Conservation (phyloP, 2,888 invertebrate genomes). For the Pterostichus niger region DNA sequence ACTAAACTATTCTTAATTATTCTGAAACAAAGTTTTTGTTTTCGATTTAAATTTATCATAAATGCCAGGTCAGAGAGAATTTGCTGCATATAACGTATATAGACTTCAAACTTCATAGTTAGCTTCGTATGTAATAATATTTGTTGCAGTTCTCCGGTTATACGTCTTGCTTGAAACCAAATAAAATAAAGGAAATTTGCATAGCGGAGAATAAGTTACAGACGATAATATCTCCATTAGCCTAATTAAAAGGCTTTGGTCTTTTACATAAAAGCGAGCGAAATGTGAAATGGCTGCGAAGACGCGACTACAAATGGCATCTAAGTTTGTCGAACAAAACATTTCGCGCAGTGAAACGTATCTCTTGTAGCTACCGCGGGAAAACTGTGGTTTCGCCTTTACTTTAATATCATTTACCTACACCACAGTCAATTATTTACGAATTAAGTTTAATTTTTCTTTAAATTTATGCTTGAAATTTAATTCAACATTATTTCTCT, state of each 20-base stretch:
- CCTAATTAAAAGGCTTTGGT: conserved; percentile 54
- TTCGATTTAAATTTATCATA: too few species aligned
- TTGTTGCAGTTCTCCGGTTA: background rate
- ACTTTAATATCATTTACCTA: conserved; percentile 15
- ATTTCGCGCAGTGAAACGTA: conserved; percentile 8
- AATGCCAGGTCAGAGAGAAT: too few species aligned
- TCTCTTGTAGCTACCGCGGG: conserved; percentile 2
- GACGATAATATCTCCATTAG: conserved; percentile 60
- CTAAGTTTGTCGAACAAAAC: conserved; percentile 20
- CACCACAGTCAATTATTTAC: background rate
- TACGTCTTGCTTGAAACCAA: conserved; percentile 13
- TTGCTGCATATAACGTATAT: too few species aligned
- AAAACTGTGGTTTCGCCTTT: background rate
- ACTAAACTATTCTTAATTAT: too few species aligned
- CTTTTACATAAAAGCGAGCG: conserved; percentile 46
- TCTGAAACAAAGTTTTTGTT: too few species aligned
- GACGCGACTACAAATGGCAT: conserved; percentile 9
- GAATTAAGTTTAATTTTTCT: background rate
- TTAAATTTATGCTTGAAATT: background rate
- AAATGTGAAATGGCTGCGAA: conserved; percentile 11
- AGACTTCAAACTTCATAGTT: too few species aligned
- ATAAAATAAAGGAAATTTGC: conserved; percentile 22
- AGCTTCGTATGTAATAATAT: conserved; percentile 1
- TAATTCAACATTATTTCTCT: background rate
- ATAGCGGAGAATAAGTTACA: conserved; percentile 52